A percentile compares a stretch with the other conserved stretches of the same genome.
These are phyloP conservation scores for Noctua fimbriata DNA, from an alignment of 2,888 invertebrate species.

Conservation along the genomic window DNA sequence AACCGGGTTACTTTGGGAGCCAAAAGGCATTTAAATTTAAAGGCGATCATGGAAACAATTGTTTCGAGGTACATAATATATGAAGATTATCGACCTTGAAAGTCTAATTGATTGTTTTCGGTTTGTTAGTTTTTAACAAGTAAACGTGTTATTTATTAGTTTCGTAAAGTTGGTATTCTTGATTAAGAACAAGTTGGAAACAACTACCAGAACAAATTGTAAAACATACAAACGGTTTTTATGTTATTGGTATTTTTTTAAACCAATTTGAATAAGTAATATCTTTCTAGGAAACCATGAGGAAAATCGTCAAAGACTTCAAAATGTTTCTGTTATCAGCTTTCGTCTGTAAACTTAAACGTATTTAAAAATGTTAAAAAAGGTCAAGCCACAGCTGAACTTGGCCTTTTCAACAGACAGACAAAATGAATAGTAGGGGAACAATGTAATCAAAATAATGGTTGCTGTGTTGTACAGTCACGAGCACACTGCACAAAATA, in stretches of 20 bases:
- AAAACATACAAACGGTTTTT: background rate
- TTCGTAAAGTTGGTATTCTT: background rate
- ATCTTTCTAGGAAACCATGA: background rate
- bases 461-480: background rate
- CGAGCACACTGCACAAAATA: background rate
- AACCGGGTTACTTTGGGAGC: slow-evolving; percentile 24
- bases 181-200: slow-evolving; percentile 6
- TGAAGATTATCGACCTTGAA: slow-evolving; percentile 2
- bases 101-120: background rate
- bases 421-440: background rate
- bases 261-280: background rate
- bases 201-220: background rate
- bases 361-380: background rate
- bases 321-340: background rate
- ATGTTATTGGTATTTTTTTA: background rate
- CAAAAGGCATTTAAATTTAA: slow-evolving; percentile 50
- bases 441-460: slow-evolving; percentile 11
- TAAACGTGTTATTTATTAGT: slow-evolving; percentile 4
- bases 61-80: slow-evolving; percentile 9
- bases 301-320: background rate
- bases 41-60: slow-evolving; percentile 22
- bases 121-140: background rate
- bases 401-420: background rate
- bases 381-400: background rate
- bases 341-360: background rate